Conservation (phyloP, 2,113 vertebrate species). For the Embiotoca jacksoni region DNA sequence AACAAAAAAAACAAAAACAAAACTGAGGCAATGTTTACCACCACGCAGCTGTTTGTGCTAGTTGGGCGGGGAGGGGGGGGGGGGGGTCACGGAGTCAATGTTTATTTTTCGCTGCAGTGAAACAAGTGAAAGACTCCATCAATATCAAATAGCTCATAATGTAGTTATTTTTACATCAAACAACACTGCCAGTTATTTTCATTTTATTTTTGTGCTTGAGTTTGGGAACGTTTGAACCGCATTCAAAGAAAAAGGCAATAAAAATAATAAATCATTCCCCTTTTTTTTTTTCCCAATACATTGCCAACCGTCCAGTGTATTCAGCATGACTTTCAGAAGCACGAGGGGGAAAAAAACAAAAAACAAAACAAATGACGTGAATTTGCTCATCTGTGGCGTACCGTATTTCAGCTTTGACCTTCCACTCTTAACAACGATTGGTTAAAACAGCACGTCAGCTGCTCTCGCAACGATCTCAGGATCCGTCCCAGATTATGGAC, state of each 20-base stretch:
- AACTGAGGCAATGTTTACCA: constrained; percentile 22
- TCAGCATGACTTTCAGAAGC: constrained; percentile 5
- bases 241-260: background rate
- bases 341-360: too few relatives aligned
- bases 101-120: constrained; percentile 9
- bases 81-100: background rate
- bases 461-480: constrained; percentile 29
- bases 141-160: constrained; percentile 1
- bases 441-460: constrained; percentile 18
- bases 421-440: constrained; percentile 2
- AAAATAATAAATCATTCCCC: background rate
- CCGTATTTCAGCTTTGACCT: constrained; percentile 13
- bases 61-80: too few relatives aligned
- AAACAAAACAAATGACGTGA: too few relatives aligned
- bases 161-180: constrained; percentile 8
- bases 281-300: background rate
- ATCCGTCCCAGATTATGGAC: constrained; percentile 49
- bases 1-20: background rate
- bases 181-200: background rate
- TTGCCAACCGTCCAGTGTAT: background rate
- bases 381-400: too few relatives aligned
- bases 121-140: background rate
- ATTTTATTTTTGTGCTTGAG: constrained; percentile 18
- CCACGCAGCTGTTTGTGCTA: constrained; percentile 2
- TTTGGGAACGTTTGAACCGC: constrained; percentile 8